Evolutionary conservation across 1,140 invertebrate species (phyloP).

Genomic region (Nebria ingens): DNA sequence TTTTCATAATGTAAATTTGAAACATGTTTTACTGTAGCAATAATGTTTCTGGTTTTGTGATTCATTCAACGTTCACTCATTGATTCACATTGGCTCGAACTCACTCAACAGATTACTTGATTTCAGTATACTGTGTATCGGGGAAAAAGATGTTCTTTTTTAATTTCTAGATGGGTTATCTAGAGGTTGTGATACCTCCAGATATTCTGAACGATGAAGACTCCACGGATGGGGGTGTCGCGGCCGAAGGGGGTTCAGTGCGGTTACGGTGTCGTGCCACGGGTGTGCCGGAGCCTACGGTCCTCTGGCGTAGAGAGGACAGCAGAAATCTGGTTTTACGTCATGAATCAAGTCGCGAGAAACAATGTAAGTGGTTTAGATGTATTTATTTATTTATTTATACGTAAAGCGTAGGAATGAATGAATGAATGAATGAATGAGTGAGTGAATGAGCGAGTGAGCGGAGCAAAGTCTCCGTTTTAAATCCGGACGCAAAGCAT

Average conservation of each 20-base stretch:
- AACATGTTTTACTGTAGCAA: too few relatives aligned
- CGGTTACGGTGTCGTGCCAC: conserved; percentile 66
- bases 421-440: too few relatives aligned
- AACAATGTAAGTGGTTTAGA: conserved; percentile 48
- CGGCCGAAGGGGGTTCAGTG: conserved; percentile 66
- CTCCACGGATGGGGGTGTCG: conserved; percentile 45
- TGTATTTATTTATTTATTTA: too few relatives aligned
- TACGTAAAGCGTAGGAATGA: background rate
- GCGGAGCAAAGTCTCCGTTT: too few relatives aligned
- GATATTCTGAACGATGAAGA: conserved; percentile 63
- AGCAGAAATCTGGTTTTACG: conserved; percentile 60
- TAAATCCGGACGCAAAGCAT: too few relatives aligned
- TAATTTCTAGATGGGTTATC: conserved; percentile 58
- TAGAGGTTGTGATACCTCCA: conserved; percentile 74
- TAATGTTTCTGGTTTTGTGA: background rate
- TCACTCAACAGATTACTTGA: too few relatives aligned
- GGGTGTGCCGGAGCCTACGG: conserved; percentile 66
- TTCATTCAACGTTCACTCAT: background rate
- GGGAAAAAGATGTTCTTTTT: background rate
- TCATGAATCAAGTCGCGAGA: conserved; percentile 51
- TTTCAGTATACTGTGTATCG: too few relatives aligned
- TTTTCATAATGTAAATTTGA: too few relatives aligned
- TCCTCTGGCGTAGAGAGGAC: conserved; percentile 68
- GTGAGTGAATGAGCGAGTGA: too few relatives aligned
- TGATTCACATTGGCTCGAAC: background rate